These are phyloP conservation scores for Notolabrus celidotus DNA, from an alignment of 2,797 vertebrate species.

Conservation along the genomic window DNA sequence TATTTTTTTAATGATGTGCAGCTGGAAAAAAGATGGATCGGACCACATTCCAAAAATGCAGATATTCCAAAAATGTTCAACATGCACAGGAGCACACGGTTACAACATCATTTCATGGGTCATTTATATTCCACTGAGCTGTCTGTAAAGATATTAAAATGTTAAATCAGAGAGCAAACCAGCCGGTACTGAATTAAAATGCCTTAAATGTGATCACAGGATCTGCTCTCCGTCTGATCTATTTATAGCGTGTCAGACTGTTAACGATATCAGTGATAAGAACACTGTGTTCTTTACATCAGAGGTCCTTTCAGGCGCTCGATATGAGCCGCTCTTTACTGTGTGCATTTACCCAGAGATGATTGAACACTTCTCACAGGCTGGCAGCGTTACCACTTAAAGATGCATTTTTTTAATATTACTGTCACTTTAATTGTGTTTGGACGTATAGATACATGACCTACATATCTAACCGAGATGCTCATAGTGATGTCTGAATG, in stretches of 20 bases:
- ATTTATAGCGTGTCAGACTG: background rate
- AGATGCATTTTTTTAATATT: background rate
- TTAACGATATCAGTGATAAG: background rate
- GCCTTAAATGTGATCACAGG: background rate
- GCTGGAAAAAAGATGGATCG: too few relatives aligned
- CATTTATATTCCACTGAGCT: background rate
- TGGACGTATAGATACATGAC: background rate
- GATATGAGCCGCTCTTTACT: background rate
- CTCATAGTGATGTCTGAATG: background rate
- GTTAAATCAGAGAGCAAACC: background rate
- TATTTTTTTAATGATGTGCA: too few relatives aligned
- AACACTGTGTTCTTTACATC: background rate
- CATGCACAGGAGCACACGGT: too few relatives aligned
- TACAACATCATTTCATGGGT: too few relatives aligned
- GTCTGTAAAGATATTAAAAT: background rate
- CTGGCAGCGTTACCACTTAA: too few relatives aligned
- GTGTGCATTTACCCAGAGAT: background rate
- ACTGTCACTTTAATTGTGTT: too few relatives aligned
- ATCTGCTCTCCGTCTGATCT: background rate
- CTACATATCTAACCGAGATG: background rate
- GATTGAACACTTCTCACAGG: too few relatives aligned
- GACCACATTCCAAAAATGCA: too few relatives aligned
- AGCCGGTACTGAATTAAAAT: background rate
- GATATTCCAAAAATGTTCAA: too few relatives aligned
- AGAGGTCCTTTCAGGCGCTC: background rate